Evolutionary conservation across 1,140 invertebrate species (phyloP), one percentile per base, ranked within the genome.

Genomic region (Caenorhabditis remanei): DNA sequence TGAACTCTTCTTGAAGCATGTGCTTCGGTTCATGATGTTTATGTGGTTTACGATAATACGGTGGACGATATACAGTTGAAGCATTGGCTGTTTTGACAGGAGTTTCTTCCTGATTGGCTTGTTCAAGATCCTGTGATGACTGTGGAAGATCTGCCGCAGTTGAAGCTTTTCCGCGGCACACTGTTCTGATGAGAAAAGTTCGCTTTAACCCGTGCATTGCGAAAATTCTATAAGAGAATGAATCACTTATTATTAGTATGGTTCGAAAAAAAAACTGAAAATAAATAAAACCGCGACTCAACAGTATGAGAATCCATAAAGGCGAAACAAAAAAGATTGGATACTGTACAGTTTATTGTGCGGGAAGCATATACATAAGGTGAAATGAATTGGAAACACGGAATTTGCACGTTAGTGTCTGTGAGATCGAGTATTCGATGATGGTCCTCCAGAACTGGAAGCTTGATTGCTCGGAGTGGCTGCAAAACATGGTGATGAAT

Each of bases 1-100:
- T 53, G 83, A 89, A 89, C 53, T 89, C 89, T 50, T 89, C 86
- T 24, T 89, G 89, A 2, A 89, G 85, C 79, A 89, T 89, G 56
- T 89, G 86, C 41, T 48, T 56, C 40, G 83, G 43, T 41, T 87
- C 41, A 32, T 87, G 85, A 24, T 61, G 43, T 6, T 79, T 67
- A 32, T 87, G 89, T 4, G 88, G 61, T 53, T 85, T 89, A n/a
- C 83, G 46, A 63, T 89, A 89, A 65, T 88, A 85, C 11, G 88
- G 88, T 13, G 88, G 88, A 43, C 87, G 71, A 50, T 79, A 79
- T 53, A 79, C 71, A 3, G 71, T 79, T 24, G 71, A 79, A 48
- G 71, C 71, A n/a, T 79, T 79, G 4, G 71, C 71, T 50, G 71
- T 7, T 24, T 79, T 79, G 0, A 4, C 4, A 2, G 65, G 40